phyloP scores from a whole-genome alignment of 2,888 invertebrate species.

The Watsonalla binaria region DNA sequence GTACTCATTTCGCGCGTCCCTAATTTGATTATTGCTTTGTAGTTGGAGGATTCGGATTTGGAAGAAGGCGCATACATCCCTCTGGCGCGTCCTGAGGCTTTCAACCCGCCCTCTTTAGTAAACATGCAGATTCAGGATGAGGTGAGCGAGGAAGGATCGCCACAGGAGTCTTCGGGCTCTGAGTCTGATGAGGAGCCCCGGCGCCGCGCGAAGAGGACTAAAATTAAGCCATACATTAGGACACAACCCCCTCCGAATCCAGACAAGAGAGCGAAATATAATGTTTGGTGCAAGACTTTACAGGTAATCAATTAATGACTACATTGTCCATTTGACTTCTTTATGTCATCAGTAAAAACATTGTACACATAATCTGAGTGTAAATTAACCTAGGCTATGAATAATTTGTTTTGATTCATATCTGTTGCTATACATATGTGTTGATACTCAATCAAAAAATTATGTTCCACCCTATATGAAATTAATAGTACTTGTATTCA shows the following conservation, averaged over 20 bases:
- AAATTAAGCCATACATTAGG: slow-evolving; percentile 49
- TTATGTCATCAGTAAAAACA: no score
- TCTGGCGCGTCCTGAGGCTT: slow-evolving; percentile 74
- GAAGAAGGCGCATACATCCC: slow-evolving; percentile 78
- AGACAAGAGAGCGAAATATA: slow-evolving; percentile 83
- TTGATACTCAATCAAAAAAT: no score
- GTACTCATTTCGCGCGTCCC: slow-evolving; percentile 7
- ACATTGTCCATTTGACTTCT: no score
- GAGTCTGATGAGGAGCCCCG: slow-evolving; percentile 80
- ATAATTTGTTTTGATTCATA: no score
- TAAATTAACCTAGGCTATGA: no score
- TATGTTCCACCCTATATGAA: no score
- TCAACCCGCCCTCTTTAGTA: slow-evolving; percentile 70
- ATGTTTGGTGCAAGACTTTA: slow-evolving; percentile 85
- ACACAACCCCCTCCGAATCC: slow-evolving; percentile 45
- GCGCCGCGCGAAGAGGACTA: slow-evolving; percentile 74
- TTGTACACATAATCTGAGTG: no score
- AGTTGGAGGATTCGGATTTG: slow-evolving; percentile 74
- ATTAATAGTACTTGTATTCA: no score
- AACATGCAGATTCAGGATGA: slow-evolving; percentile 79
- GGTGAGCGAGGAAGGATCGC: slow-evolving; percentile 78
- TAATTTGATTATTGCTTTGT: slow-evolving; percentile 22
- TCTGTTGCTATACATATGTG: no score
- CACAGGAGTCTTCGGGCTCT: slow-evolving; percentile 68
- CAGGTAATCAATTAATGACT: slow-evolving; percentile 40